phyloP scores from a whole-genome alignment of 2,113 vertebrate genomes.

The Chaetodon auriga region DNA sequence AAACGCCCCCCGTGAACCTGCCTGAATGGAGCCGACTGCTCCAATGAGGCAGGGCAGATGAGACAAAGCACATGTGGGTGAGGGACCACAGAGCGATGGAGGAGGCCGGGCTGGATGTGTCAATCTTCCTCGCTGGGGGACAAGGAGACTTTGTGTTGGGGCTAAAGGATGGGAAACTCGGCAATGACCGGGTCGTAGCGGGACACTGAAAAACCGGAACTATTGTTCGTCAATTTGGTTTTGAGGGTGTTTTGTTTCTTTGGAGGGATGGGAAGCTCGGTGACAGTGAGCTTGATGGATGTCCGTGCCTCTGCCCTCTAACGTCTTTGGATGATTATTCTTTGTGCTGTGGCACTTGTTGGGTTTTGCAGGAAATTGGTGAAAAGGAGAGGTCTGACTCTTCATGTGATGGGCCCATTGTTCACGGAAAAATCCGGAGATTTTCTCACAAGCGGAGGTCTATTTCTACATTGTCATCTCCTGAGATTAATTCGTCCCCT shows the following conservation, averaged over 20 bases:
- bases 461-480: neutral
- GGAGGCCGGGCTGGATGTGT: conserved; percentile 68
- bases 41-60: conserved; percentile 71
- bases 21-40: conserved; percentile 74
- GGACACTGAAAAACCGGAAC: conserved; percentile 60
- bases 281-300: conserved; percentile 80
- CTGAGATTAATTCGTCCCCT: neutral
- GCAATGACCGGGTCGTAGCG: conserved; percentile 40
- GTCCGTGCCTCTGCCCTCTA: conserved; percentile 58
- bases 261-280: conserved; percentile 59
- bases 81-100: conserved; percentile 47
- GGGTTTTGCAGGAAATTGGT: conserved; percentile 37
- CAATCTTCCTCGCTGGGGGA: conserved; percentile 65
- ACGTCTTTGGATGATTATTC: conserved; percentile 64
- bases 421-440: neutral
- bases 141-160: conserved; percentile 64
- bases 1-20: conserved; percentile 72
- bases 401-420: conserved; percentile 39
- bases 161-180: conserved; percentile 62
- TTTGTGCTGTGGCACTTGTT: conserved; percentile 33
- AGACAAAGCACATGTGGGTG: conserved; percentile 72
- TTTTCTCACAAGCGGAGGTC: conserved; percentile 42
- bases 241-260: conserved; percentile 69
- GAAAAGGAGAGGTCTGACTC: conserved; percentile 52
- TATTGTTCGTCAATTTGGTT: conserved; percentile 67